Evolutionary conservation across 1,140 invertebrate genomes (phyloP), one percentile per base, ranked within the genome.

Genomic region (Chelonus insularis): DNA sequence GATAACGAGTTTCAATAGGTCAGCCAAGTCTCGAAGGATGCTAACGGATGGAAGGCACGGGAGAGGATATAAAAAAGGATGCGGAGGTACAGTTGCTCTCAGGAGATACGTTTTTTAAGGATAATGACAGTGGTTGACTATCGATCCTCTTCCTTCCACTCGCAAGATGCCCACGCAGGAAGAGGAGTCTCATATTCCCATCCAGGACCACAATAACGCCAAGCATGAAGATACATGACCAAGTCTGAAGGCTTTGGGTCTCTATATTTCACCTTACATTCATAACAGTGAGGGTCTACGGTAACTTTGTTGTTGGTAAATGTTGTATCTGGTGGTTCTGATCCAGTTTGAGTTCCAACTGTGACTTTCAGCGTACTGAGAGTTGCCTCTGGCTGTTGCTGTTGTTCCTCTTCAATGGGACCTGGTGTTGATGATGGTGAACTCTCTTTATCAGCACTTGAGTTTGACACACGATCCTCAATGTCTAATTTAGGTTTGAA

Each of bases 161-260:
- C 90, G 18, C 89, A 85, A 66, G 84, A 84, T 9, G 94, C 94
- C 94, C 94, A 96, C 25, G 89, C 88, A 1, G 94, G 94, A 57
- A 95, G 80, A 67, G 91, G 88, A 0, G 93, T 95, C 78, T 93
- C 88, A 77, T 92, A 96, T 71, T 90, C 89, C 93, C 93, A 96
- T 18, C 89, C 92, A 32, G 92, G 89, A 41, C 93, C 93, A 89
- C 89, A 89, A 76, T 97, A 97, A 72, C 90, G 91, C 86, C 94
- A 93, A 12, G 95, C 95, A 80, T 98, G 96, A 11, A 98, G 85
- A 79, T 95, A 97, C 92, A 98, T 96, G 59, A 96, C 89, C 12
- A 98, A 84, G 75, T 97, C 93, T 62, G 90, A 87, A 0, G 93
- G 91, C 59, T 91, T 89, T 0, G 96, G 95, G 77, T 98, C 95